Conservation (phyloP, 1,140 invertebrate species). For the Drosophila arizonae region DNA sequence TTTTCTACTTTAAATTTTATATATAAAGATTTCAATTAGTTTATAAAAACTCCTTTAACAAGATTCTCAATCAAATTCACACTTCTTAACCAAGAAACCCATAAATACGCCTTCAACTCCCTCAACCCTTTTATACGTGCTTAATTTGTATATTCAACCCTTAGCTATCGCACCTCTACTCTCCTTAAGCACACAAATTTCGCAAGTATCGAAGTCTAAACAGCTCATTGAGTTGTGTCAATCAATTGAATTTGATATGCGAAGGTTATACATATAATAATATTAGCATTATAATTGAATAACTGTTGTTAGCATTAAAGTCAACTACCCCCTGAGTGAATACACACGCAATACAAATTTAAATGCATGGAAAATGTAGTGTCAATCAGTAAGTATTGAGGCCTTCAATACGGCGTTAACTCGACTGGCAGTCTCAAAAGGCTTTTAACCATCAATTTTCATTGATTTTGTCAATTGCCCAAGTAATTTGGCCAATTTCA, state of each 20-base stretch:
- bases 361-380: slow-evolving; percentile 4
- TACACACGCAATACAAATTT: not conserved
- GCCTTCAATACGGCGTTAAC: not conserved
- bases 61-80: no score
- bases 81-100: no score
- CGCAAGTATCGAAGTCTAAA: not conserved
- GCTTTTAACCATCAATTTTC: slow-evolving; percentile 31
- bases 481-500: slow-evolving; percentile 41
- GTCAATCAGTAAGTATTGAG: slow-evolving; percentile 3
- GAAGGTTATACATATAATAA: not conserved
- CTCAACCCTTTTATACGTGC: no score
- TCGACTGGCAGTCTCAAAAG: slow-evolving; percentile 18
- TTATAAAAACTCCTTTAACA: no score
- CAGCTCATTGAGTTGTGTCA: not conserved
- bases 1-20: no score
- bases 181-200: no score
- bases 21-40: no score
- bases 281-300: slow-evolving; percentile 4
- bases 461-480: slow-evolving; percentile 51
- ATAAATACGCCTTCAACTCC: no score
- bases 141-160: no score
- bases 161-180: no score
- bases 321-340: not conserved
- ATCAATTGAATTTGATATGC: not conserved
- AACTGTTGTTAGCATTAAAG: slow-evolving; percentile 4